phyloP scores from a whole-genome alignment of 2,113 vertebrate genomes.

The Mystacornis crossleyi region DNA sequence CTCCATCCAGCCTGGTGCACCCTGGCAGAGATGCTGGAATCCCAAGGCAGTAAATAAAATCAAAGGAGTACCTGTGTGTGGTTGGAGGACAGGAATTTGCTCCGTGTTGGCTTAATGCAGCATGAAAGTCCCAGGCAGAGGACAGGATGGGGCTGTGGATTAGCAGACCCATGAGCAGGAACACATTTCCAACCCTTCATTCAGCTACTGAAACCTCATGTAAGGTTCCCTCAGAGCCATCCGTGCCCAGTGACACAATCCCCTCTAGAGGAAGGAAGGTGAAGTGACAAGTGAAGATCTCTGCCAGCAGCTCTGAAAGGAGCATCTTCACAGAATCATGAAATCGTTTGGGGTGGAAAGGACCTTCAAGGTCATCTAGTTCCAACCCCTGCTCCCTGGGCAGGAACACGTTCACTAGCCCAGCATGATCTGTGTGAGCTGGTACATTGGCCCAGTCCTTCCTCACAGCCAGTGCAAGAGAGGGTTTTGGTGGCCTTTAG shows the following conservation, averaged over 20 bases:
- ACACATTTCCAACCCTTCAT: neutral
- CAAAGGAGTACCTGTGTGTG: neutral
- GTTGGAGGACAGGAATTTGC: neutral
- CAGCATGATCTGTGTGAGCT: neutral
- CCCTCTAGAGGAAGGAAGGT: conserved; percentile 29
- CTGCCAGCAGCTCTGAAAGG: neutral
- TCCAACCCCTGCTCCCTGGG: neutral
- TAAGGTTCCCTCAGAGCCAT: rapidly evolving
- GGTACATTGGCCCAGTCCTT: neutral
- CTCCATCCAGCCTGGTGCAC: neutral
- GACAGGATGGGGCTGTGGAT: neutral
- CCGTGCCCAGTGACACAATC: neutral
- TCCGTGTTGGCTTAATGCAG: rapidly evolving
- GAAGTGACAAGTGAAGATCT: neutral
- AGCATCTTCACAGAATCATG: neutral
- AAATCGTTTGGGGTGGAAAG: too few species aligned
- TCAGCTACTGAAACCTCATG: rapidly evolving
- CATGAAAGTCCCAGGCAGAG: neutral
- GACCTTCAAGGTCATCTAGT: neutral
- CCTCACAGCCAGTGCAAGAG: neutral
- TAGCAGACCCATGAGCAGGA: neutral
- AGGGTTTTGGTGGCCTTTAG: neutral
- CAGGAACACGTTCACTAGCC: neutral
- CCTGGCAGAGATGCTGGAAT: neutral
- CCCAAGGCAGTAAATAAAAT: neutral